Conservation (phyloP, 2,113 vertebrate species). For the Labrus mixtus region DNA sequence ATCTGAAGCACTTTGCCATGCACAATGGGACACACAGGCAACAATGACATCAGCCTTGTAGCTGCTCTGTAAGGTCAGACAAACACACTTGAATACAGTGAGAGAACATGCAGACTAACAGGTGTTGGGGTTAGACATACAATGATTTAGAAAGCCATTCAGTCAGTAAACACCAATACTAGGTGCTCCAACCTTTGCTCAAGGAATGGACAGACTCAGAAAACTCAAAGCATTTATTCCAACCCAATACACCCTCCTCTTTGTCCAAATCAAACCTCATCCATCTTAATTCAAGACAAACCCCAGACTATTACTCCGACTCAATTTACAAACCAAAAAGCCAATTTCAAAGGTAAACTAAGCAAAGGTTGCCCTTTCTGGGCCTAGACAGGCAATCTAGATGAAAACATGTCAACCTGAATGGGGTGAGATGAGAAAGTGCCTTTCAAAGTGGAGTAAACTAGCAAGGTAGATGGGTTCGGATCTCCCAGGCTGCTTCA, state of each 20-base stretch:
- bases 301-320: slow-evolving; percentile 24
- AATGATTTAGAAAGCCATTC: slow-evolving; percentile 27
- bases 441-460: slow-evolving; percentile 61
- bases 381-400: slow-evolving; percentile 45
- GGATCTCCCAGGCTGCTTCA: slow-evolving; percentile 23
- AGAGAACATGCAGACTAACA: slow-evolving; percentile 17
- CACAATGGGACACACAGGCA: slow-evolving; percentile 66
- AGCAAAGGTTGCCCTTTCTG: slow-evolving; percentile 23
- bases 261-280: slow-evolving; percentile 56
- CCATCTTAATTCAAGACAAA: slow-evolving; percentile 61
- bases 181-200: neutral
- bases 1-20: slow-evolving; percentile 68
- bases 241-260: slow-evolving; percentile 10
- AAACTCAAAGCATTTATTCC: slow-evolving; percentile 3
- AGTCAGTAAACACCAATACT: neutral
- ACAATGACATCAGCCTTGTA: slow-evolving; percentile 82
- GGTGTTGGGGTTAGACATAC: slow-evolving; percentile 17
- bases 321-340: slow-evolving; percentile 68
- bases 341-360: slow-evolving; percentile 60
- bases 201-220: neutral
- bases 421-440: slow-evolving; percentile 65
- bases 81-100: slow-evolving; percentile 20
- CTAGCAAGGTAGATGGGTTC: slow-evolving; percentile 43
- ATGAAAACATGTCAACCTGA: slow-evolving; percentile 56
- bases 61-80: slow-evolving; percentile 23